Evolutionary conservation across 2,888 invertebrate genomes (phyloP), one percentile per base, ranked within the genome.

Genomic region (Apamea monoglypha): DNA sequence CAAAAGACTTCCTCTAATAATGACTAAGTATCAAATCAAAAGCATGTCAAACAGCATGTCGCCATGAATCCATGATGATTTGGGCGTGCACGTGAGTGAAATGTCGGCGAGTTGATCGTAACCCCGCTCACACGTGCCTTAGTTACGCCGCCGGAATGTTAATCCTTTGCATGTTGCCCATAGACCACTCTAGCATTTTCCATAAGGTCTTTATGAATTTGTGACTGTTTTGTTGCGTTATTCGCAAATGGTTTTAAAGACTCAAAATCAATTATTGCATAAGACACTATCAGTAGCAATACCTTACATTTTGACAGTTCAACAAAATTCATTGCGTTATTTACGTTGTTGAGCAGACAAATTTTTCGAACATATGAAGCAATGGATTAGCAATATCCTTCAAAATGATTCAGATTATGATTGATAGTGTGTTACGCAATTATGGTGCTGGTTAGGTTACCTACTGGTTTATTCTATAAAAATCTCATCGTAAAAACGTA

Each of bases 111-210:
- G 88, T 82, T 83, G 83, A 88, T 92, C 88, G 81, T 85, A 84
- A 91, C 90, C 85, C 91, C 75, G 85, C 89, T 91, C 92, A 93
- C 92, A 92, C 90, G 91, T 89, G 91, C 89, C 89, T 82, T 89
- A 84, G 89, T 90, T 91, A 90, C 93, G 92, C 89, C 92, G 79
- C 72, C 87, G 88, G 94, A 93, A 94, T 94, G 90, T 90, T 88
- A 85, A 85, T 86, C 85, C 87, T 75, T 85, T 72, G 67, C 80
- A 77, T 76, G 74, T 80, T 69, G 40, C 47, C 63, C 78, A 84
- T 75, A 80, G 76, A 71, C 85, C 74, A 69, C 66, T 70, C 56
- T 73, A 71, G 74, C 29, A 59, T 67, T 76, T 64, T n/a, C 59
- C 70, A 67, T 79, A 66, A 29, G 72, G 56, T 63, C 53, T 75